Evolutionary conservation across 2,113 vertebrate genomes (phyloP).

Genomic region (Melanocharis versteri): DNA sequence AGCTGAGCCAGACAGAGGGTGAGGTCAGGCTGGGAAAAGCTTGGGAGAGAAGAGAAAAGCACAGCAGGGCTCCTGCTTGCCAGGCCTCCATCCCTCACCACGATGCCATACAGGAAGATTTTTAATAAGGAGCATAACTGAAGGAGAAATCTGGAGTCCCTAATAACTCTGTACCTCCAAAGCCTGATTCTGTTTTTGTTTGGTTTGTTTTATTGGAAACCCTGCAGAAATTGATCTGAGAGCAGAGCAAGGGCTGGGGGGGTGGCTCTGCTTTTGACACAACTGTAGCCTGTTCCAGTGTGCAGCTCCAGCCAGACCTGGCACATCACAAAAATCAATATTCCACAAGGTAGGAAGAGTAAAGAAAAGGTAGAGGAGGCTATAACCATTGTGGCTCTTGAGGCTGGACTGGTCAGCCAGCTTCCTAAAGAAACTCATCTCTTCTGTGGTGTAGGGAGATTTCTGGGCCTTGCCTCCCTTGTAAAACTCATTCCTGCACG

Average conservation of each 20-base stretch:
- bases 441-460: not conserved
- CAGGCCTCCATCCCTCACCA: not conserved
- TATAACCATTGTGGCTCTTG: not conserved
- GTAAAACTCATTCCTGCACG: slow-evolving; percentile 4
- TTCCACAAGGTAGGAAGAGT: not conserved
- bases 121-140: not conserved
- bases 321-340: slow-evolving; percentile 3
- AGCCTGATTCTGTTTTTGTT: not conserved
- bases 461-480: not conserved
- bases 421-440: not conserved
- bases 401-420: not conserved
- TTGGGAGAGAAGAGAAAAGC: not conserved
- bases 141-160: not conserved
- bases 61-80: not conserved
- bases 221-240: not conserved
- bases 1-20: not conserved
- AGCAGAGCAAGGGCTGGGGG: not conserved
- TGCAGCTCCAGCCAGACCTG: not conserved
- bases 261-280: not conserved
- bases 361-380: not conserved
- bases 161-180: not conserved
- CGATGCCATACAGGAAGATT: not conserved
- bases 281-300: not conserved
- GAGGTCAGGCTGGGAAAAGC: not conserved
- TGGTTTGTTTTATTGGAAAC: not conserved